Conservation (phyloP, 2,888 invertebrate species). For the Masnerella sp. region DNA sequence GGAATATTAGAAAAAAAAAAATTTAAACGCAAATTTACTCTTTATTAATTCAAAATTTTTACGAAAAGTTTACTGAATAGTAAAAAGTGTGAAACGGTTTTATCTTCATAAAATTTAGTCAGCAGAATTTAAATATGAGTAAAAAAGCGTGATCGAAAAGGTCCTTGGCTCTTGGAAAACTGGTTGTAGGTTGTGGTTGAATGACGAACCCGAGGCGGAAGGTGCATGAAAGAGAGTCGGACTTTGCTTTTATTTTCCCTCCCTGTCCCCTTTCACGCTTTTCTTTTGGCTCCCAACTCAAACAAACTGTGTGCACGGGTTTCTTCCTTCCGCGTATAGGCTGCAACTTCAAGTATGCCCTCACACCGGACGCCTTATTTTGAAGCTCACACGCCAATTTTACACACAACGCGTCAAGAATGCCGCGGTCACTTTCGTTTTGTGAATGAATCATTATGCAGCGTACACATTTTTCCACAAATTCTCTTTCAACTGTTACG, state of each 20-base stretch:
- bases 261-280: constrained; percentile 48
- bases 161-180: constrained; percentile 64
- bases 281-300: constrained; percentile 38
- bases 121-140: too few relatives aligned
- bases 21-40: too few relatives aligned
- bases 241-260: constrained; percentile 45
- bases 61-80: too few relatives aligned
- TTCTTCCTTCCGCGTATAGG: constrained; percentile 46
- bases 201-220: constrained; percentile 59
- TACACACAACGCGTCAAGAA: constrained; percentile 36
- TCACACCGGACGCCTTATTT: constrained; percentile 45
- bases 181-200: constrained; percentile 66
- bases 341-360: constrained; percentile 38
- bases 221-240: constrained; percentile 57
- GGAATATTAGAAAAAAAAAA: too few relatives aligned
- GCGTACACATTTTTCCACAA: too few relatives aligned
- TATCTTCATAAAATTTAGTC: too few relatives aligned
- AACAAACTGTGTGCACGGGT: constrained; percentile 45
- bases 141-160: constrained; percentile 40
- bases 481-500: too few relatives aligned
- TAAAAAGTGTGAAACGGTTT: too few relatives aligned
- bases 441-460: constrained; percentile 26
- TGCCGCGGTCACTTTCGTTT: constrained; percentile 41
- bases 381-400: constrained; percentile 42
- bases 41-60: too few relatives aligned